Percentiles rank a stretch among this genome's conserved stretches.
phyloP scores from a whole-genome alignment of 92 coral and sea anemone genomes.

The Paragorgia papillata region DNA sequence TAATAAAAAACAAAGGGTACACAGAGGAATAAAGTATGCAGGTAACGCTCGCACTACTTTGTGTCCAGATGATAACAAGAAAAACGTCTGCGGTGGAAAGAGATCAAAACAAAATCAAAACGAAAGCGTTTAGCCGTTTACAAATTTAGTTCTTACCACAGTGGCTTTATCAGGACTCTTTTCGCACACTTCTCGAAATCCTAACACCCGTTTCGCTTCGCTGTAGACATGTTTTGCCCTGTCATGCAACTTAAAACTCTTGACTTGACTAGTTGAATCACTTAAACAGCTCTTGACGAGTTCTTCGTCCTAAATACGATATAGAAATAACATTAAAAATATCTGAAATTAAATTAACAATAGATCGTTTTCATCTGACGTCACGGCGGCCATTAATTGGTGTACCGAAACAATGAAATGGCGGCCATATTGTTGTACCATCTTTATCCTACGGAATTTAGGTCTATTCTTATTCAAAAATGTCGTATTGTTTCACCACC shows the following conservation, averaged over 20 bases:
- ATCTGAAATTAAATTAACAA: neutral
- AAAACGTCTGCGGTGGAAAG: no score
- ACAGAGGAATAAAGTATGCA: neutral
- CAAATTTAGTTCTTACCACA: slow-evolving; percentile 52
- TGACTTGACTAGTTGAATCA: slow-evolving; percentile 79
- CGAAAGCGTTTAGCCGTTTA: no score
- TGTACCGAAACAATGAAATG: no score
- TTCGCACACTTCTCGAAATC: slow-evolving; percentile 83
- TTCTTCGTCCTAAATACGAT: slow-evolving; percentile 69
- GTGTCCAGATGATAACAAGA: no score
- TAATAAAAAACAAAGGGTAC: neutral
- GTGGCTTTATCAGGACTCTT: slow-evolving; percentile 67
- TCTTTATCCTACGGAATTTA: no score
- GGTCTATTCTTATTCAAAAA: no score
- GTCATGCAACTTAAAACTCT: slow-evolving; percentile 83
- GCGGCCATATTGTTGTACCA: no score
- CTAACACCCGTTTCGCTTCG: slow-evolving; percentile 87
- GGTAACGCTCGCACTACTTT: neutral
- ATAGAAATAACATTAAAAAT: neutral
- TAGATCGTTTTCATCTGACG: no score
- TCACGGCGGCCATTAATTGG: no score
- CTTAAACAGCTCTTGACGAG: slow-evolving; percentile 80
- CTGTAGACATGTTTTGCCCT: slow-evolving; percentile 95
- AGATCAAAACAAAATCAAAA: no score
- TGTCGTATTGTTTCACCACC: no score